Evolutionary conservation across 1,140 invertebrate genomes (phyloP).

Genomic region (Cotesia vestalis): DNA sequence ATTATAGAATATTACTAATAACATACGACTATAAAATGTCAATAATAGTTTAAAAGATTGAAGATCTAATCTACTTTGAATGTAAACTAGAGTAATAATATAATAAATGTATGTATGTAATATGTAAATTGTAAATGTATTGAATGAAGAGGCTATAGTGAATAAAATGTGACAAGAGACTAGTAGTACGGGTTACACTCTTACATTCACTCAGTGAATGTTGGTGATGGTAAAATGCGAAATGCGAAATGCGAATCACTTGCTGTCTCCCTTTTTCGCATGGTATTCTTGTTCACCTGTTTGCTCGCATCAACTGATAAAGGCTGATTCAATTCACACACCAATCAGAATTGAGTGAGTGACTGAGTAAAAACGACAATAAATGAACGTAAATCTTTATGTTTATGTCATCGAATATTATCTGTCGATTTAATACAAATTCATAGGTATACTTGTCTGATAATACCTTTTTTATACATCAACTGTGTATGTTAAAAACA

Average conservation of each 20-base stretch:
- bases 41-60: background rate
- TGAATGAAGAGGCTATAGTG: conserved; percentile 20
- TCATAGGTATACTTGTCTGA: no score
- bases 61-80: background rate
- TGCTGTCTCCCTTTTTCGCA: conserved; percentile 32
- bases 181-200: background rate
- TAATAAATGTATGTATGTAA: conserved; percentile 4
- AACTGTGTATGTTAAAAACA: no score
- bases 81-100: conserved; percentile 8
- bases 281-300: conserved; percentile 32
- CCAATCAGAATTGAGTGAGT: no score
- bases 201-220: background rate
- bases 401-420: conserved; percentile 11
- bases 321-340: conserved; percentile 7
- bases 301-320: conserved; percentile 31
- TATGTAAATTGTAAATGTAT: background rate
- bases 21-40: background rate
- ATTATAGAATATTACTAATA: background rate
- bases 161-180: conserved; percentile 29
- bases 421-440: conserved; percentile 23
- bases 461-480: no score
- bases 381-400: background rate
- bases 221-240: conserved; percentile 1
- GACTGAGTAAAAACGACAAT: conserved; percentile 11
- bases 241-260: conserved; percentile 42